Percentiles rank a stretch among this genome's conserved stretches.
Evolutionary conservation across 2,113 vertebrate species (phyloP).

Genomic region (Dunckerocampus dactyliophorus): DNA sequence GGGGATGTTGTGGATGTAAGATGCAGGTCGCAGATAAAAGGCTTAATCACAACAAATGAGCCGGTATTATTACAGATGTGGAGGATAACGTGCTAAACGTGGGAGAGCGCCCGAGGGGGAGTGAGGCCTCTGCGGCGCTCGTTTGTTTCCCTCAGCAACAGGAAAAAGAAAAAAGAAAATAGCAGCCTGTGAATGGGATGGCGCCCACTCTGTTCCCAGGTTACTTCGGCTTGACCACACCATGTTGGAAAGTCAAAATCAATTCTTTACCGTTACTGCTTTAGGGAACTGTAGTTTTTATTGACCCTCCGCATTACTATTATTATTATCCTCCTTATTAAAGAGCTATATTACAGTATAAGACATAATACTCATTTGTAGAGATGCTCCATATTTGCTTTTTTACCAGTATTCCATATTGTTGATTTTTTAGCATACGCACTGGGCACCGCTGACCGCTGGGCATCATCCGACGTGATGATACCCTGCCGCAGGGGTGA

Average conservation of each 20-base stretch:
- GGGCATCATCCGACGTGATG: too few species aligned
- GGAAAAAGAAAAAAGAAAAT: constrained; percentile 61
- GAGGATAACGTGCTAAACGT: constrained; percentile 78
- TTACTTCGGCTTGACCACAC: constrained; percentile 37
- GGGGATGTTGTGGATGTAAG: constrained; percentile 79
- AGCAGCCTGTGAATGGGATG: constrained; percentile 42
- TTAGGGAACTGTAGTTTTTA: neutral
- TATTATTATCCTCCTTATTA: too few species aligned
- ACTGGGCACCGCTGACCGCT: too few species aligned
- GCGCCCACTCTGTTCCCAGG: constrained; percentile 68
- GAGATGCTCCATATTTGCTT: too few species aligned
- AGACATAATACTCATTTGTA: too few species aligned
- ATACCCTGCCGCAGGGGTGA: too few species aligned
- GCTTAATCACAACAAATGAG: constrained; percentile 80
- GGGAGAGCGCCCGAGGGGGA: constrained; percentile 77
- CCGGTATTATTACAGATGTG: constrained; percentile 90
- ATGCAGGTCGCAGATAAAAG: constrained; percentile 83
- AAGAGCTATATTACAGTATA: too few species aligned
- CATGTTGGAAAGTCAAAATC: neutral
- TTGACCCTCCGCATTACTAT: too few species aligned
- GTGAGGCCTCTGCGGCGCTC: constrained; percentile 32
- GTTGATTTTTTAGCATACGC: too few species aligned
- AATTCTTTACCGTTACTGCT: neutral
- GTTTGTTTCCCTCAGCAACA: constrained; percentile 68
- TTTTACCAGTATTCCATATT: too few species aligned